Evolutionary conservation across 2,113 vertebrate genomes (phyloP), one percentile per base, ranked within the genome.

Genomic region (Centrocercus urophasianus): DNA sequence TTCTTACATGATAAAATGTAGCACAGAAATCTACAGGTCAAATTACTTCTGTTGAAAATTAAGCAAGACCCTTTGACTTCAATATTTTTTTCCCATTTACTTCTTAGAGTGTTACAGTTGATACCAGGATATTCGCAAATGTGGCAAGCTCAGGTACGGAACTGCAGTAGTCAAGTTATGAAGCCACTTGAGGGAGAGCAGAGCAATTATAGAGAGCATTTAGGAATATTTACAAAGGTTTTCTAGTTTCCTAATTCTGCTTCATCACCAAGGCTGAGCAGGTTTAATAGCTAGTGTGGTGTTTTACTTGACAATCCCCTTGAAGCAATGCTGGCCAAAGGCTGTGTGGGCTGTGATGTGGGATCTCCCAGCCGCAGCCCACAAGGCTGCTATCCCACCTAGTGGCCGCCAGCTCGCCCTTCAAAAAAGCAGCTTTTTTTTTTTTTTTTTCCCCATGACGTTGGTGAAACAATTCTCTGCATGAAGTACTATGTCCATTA

Each of bases 311-410:
- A 9, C 18, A n/a, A 8, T 25, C 28, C 4, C 52, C 22, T 32
- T 25, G 10, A 42, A 24, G 78, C 0, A 0, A 6, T 8, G 34
- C 5, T 78, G 71, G 57, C 28, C 77, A 10, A 56, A 40, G 87
- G 30, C 72, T 67, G 69, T 17, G 34, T 15, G 24, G 42, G 40
- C 40, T 15, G 27, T 6, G 28, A 10, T 22, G 47, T 3, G 60
- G 32, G 18, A 3, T 42, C 13, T 32, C 34, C 28, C 32, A 34
- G 47, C 25, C 25, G 0, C 19, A 78, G 69, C 84, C 78, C 1
- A 15, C 73, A 69, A 21, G 74, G 81, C 77, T 92, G 63, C 67
- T 71, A 48, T 93, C 65, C 94, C 94, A 92, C 36, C 87, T 89
- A 88, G 89, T 74, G 95, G 75, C 78, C 91, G 60, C 60, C 66